These are phyloP conservation scores for Aptenodytes forsteri DNA, from an alignment of 2,113 vertebrate genomes.

Conservation along the genomic window DNA sequence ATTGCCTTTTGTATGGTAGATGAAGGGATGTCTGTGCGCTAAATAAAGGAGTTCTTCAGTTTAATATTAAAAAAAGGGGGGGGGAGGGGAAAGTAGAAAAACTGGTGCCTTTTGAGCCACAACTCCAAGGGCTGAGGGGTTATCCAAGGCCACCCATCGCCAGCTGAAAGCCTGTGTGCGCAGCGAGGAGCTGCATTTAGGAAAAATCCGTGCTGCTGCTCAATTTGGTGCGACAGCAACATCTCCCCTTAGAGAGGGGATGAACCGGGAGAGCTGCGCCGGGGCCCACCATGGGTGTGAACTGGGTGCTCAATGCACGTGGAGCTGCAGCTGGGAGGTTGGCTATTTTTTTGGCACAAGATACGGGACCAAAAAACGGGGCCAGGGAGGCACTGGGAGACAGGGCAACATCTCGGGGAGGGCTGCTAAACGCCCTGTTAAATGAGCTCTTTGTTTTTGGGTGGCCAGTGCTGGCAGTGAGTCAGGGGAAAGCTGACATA, in stretches of 20 bases:
- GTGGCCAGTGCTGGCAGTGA: not conserved
- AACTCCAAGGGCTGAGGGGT: not conserved
- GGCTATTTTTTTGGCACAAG: not conserved
- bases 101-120: not conserved
- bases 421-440: not conserved
- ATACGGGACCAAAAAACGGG: not conserved
- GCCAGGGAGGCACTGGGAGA: not conserved
- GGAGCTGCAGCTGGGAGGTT: not conserved
- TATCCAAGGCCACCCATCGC: not conserved
- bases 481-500: not conserved
- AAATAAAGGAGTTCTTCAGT: slow-evolving; percentile 27
- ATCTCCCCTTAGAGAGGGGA: not conserved
- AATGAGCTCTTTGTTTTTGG: slow-evolving; percentile 13
- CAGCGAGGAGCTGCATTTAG: not conserved
- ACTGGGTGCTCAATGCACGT: rapidly evolving
- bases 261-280: rapidly evolving
- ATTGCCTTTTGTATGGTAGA: not conserved
- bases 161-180: not conserved
- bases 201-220: not conserved
- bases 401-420: not conserved
- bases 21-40: slow-evolving; percentile 29
- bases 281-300: not conserved
- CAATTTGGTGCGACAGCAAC: not conserved
- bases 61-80: not conserved
- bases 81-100: not conserved